Evolutionary conservation across 2,797 vertebrate genomes (phyloP).

Genomic region (Australoheros facetus): DNA sequence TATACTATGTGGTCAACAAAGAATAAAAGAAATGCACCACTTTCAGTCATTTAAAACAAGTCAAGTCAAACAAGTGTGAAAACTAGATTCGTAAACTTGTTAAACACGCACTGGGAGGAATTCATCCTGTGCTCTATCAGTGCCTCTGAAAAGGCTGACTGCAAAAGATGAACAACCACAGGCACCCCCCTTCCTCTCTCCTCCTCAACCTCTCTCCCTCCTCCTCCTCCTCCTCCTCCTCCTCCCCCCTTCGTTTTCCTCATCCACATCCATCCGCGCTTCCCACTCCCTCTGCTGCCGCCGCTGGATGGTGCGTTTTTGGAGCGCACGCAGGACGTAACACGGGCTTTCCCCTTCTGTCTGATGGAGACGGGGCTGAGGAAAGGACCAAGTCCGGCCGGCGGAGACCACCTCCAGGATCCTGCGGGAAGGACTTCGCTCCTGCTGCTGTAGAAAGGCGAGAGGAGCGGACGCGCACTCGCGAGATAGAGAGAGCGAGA

Average conservation of each 20-base stretch:
- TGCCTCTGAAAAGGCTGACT: constrained; percentile 23
- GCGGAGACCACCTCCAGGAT: constrained; percentile 18
- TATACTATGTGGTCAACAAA: not conserved
- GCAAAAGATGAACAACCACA: constrained; percentile 53
- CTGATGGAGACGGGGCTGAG: constrained; percentile 61
- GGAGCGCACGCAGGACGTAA: constrained; percentile 47
- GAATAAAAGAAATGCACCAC: not conserved
- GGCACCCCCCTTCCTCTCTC: constrained; percentile 2
- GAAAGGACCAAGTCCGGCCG: constrained; percentile 28
- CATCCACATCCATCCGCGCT: constrained; percentile 38
- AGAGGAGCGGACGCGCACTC: not conserved
- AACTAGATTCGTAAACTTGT: constrained; percentile 5
- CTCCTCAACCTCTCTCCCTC: not conserved
- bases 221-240: not conserved
- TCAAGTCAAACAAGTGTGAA: not conserved
- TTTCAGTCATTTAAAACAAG: not conserved
- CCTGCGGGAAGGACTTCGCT: constrained; percentile 5
- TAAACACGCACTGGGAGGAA: constrained; percentile 2
- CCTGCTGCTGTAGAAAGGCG: not conserved
- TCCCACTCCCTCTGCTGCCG: constrained; percentile 6
- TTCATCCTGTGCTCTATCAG: constrained; percentile 13
- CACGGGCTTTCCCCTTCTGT: constrained; percentile 40
- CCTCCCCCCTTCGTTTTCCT: not conserved
- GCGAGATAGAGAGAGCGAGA: not conserved
- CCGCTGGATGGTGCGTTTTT: constrained; percentile 54